A percentile compares a stretch with the other conserved stretches of the same genome.
phyloP scores from a whole-genome alignment of 2,113 vertebrate species.

The Callaeas wilsoni region DNA sequence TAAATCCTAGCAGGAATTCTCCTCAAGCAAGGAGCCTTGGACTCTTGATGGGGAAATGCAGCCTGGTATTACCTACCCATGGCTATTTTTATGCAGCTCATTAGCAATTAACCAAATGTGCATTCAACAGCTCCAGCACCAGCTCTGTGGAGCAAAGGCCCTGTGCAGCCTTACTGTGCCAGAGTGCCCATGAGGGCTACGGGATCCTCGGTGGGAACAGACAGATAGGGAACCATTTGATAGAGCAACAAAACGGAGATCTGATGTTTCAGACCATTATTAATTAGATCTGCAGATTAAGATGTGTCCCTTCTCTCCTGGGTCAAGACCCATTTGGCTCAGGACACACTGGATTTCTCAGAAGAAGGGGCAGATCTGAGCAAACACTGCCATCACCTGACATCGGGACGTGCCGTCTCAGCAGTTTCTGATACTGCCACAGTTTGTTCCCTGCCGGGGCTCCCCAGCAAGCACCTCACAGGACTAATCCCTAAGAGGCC shows the following conservation, averaged over 20 bases:
- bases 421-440: not conserved
- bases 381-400: too few relatives aligned
- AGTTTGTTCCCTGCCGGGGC: not conserved
- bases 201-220: not conserved
- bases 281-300: not conserved
- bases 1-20: not conserved
- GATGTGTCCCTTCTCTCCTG: not conserved
- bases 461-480: not conserved
- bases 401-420: fast-evolving
- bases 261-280: not conserved
- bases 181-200: not conserved
- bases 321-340: not conserved
- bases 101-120: not conserved
- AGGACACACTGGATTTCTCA: not conserved
- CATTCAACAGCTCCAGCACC: not conserved
- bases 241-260: not conserved
- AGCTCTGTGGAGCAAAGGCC: not conserved
- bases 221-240: not conserved
- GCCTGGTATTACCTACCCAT: not conserved
- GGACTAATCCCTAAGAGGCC: not conserved
- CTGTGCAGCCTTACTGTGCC: not conserved
- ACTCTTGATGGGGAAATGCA: not conserved
- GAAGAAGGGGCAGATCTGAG: not conserved
- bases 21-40: not conserved
- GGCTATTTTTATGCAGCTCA: not conserved